A percentile compares a stretch with the other conserved stretches of the same genome.
Evolutionary conservation across 2,888 invertebrate genomes (phyloP).

Genomic region (Ophioninae sp.): DNA sequence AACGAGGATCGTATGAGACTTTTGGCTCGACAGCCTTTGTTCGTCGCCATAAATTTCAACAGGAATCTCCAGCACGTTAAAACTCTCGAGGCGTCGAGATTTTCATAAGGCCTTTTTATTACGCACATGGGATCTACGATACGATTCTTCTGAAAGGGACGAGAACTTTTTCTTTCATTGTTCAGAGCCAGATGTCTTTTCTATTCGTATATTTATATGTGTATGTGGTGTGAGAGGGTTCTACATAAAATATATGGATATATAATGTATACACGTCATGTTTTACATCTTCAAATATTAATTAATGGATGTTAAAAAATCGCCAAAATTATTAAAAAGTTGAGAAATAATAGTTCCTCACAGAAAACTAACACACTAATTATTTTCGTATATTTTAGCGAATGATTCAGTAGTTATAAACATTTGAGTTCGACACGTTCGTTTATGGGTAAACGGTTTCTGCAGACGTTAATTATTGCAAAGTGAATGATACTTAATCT

Average conservation of each 20-base stretch:
- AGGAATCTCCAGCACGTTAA: constrained; percentile 2
- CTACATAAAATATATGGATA: background rate
- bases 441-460: too few species aligned
- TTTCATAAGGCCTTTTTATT: background rate
- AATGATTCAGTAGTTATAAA: too few species aligned
- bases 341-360: too few species aligned
- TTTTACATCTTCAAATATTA: background rate
- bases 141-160: background rate
- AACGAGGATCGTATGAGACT: constrained; percentile 22
- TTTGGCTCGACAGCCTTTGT: constrained; percentile 31
- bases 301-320: too few species aligned
- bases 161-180: background rate
- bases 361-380: too few species aligned
- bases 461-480: too few species aligned
- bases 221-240: background rate
- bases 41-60: constrained; percentile 42
- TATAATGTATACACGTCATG: background rate
- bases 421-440: too few species aligned
- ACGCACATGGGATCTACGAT: background rate
- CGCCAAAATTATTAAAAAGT: too few species aligned
- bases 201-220: background rate
- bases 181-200: background rate
- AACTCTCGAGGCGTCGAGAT: constrained; percentile 23
- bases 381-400: too few species aligned
- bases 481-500: too few species aligned